Evolutionary conservation across 2,888 invertebrate species (phyloP).

Genomic region (Eilema sororculum): DNA sequence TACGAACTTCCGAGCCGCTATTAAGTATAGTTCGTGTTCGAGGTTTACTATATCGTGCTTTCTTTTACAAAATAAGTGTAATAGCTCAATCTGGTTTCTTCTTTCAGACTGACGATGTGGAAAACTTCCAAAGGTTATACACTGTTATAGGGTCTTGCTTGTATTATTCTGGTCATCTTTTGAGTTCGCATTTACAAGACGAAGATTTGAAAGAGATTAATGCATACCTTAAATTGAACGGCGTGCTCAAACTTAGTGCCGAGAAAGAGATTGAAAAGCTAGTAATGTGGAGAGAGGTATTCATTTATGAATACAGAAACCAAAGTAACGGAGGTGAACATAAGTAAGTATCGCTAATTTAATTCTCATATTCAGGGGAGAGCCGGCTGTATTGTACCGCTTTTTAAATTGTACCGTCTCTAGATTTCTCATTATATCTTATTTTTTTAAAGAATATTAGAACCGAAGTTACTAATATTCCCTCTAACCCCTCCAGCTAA

Average conservation of each 20-base stretch:
- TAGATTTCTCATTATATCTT: no score
- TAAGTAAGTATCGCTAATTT: constrained; percentile 57
- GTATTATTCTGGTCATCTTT: constrained; percentile 90
- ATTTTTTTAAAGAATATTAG: no score
- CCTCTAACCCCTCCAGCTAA: no score
- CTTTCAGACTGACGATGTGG: constrained; percentile 91
- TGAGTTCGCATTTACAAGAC: constrained; percentile 92
- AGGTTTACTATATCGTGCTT: no score
- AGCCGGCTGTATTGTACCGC: no score
- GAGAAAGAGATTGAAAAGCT: constrained; percentile 90
- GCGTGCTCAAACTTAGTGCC: constrained; percentile 90
- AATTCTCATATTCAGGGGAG: neutral
- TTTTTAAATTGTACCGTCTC: no score
- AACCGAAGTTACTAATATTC: no score
- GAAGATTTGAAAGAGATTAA: constrained; percentile 92
- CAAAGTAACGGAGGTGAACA: constrained; percentile 70
- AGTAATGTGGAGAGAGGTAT: constrained; percentile 93
- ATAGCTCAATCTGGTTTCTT: neutral
- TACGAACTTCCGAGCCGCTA: no score
- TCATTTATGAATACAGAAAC: constrained; percentile 82
- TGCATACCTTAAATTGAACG: constrained; percentile 91
- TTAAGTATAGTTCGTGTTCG: no score
- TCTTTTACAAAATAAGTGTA: no score
- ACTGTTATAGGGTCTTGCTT: constrained; percentile 89
- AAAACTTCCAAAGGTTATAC: constrained; percentile 91